These are phyloP conservation scores for Standfussiana lucernea DNA, from an alignment of 2,888 invertebrate species.

Conservation along the genomic window DNA sequence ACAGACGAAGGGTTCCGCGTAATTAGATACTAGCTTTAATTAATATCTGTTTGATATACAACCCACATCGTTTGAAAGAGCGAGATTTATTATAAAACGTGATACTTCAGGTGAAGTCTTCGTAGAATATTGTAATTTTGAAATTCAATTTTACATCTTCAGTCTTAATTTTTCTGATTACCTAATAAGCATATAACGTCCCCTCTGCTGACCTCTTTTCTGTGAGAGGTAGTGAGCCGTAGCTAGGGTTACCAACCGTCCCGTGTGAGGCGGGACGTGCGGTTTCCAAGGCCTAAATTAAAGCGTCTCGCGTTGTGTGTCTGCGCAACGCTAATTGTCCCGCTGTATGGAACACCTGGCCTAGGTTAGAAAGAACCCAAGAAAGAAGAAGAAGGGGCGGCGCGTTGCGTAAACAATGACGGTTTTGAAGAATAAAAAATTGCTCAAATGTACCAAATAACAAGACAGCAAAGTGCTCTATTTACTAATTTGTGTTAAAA, in stretches of 20 bases:
- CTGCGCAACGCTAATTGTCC: neutral
- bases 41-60: slow-evolving; percentile 61
- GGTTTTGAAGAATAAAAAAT: neutral
- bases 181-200: neutral
- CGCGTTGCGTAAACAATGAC: neutral
- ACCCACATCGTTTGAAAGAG: slow-evolving; percentile 44
- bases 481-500: neutral
- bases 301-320: neutral
- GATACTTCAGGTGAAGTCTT: neutral
- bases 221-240: neutral
- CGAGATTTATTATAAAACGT: slow-evolving; percentile 28
- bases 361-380: neutral
- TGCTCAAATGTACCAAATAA: neutral
- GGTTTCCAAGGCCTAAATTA: neutral
- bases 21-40: slow-evolving; percentile 62
- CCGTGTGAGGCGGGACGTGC: neutral
- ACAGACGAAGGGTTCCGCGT: slow-evolving; percentile 51
- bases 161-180: neutral
- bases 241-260: neutral
- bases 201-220: neutral
- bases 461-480: neutral
- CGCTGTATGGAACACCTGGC: neutral
- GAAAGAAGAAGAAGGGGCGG: neutral
- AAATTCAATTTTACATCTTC: neutral
- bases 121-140: neutral